Evolutionary conservation across 2,888 invertebrate genomes (phyloP).

Genomic region (Platycheirus albimanus): DNA sequence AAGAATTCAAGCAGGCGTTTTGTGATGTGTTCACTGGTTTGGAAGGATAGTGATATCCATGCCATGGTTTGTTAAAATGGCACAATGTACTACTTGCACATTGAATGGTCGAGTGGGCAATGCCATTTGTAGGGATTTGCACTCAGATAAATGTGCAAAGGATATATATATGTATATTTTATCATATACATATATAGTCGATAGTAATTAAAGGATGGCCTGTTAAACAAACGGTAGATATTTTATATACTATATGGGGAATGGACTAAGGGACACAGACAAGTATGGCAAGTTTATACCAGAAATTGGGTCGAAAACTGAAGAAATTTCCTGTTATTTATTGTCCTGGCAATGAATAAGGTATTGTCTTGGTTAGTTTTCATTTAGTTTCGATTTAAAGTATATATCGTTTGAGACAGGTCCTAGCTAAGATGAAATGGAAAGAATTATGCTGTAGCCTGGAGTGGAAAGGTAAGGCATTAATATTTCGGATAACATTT

Average conservation of each 20-base stretch:
- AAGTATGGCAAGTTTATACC: conserved; percentile 4
- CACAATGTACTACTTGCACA: conserved; percentile 33
- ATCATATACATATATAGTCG: conserved; percentile 27
- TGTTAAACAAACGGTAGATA: neutral
- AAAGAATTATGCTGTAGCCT: neutral
- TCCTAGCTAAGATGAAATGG: conserved; percentile 9
- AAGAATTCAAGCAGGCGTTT: conserved; percentile 25
- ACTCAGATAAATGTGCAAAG: conserved; percentile 62
- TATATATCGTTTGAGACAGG: conserved; percentile 17
- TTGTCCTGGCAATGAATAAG: conserved; percentile 5
- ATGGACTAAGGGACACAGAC: neutral
- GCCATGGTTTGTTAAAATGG: conserved; percentile 42
- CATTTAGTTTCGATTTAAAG: conserved; percentile 31
- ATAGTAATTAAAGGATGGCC: conserved; percentile 66
- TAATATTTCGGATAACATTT: too few species aligned
- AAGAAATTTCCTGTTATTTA: conserved; percentile 41
- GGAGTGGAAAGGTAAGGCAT: neutral
- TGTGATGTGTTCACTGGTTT: conserved; percentile 53
- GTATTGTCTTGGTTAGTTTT: neutral
- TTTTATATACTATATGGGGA: too few species aligned
- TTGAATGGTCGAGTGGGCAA: conserved; percentile 51
- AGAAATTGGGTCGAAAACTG: conserved; percentile 33
- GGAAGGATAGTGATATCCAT: conserved; percentile 56
- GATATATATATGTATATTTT: conserved; percentile 19
- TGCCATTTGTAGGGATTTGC: conserved; percentile 71